phyloP scores from a whole-genome alignment of 2,113 vertebrate genomes.

The Neolamprologus sp. region DNA sequence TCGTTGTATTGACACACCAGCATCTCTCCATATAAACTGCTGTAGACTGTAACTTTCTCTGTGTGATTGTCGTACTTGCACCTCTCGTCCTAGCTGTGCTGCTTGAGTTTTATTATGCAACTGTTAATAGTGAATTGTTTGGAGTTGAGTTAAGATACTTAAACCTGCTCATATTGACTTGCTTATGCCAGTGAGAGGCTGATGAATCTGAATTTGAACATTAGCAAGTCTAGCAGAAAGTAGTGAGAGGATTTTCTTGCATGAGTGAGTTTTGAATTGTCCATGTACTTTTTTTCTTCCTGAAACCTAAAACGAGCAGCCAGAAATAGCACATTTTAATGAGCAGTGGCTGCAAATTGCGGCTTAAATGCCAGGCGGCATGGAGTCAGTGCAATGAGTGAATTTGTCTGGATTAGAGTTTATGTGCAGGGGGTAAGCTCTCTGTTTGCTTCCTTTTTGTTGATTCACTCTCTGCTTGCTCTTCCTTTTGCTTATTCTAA shows the following conservation, averaged over 20 bases:
- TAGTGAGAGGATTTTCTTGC: neutral
- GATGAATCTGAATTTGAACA: neutral
- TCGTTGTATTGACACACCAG: neutral
- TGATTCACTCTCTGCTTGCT: neutral
- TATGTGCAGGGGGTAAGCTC: neutral
- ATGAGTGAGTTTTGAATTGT: neutral
- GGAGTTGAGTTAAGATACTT: no score
- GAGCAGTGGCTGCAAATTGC: neutral
- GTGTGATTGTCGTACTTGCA: neutral
- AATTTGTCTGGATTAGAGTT: neutral
- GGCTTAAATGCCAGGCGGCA: neutral
- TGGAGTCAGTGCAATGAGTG: neutral
- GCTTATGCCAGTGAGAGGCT: neutral
- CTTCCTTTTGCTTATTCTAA: neutral
- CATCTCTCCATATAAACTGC: fast-evolving
- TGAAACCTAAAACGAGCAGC: neutral
- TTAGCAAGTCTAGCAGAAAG: neutral
- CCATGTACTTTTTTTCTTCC: neutral
- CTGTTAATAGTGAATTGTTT: neutral
- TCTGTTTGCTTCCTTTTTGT: neutral
- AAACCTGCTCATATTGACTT: neutral
- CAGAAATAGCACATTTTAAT: neutral
- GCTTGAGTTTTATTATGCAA: neutral
- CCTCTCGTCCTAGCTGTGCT: neutral
- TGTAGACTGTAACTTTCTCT: neutral